Evolutionary conservation across 2,888 invertebrate genomes (phyloP), one percentile per base, ranked within the genome.

Genomic region (Calliopum simillimum): DNA sequence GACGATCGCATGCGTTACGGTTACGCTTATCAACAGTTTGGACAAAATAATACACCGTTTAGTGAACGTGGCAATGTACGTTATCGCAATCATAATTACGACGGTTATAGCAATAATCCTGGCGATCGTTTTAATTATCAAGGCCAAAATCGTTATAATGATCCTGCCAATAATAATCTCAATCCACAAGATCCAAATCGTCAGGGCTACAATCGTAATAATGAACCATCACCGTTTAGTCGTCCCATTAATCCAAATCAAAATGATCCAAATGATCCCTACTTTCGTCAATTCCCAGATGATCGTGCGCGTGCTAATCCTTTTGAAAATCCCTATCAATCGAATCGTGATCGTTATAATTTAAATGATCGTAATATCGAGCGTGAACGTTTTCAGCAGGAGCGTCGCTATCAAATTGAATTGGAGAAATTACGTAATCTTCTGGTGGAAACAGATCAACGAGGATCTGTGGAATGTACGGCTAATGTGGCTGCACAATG

Each of bases 401-500:
- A 86, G 79, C 82, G 82, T 61, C 82, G 81, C 46, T 82, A 82
- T 71, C 83, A 84, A 70, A 78, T 82, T 44, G 86, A 86, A 75
- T 75, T 83, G 74, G 86, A 86, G 49, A 85, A 82, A 63, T 59
- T 86, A 43, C 80, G 84, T 2, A 81, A 89, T 73, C 88, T 93
- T 53, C 82, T 95, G 74, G 88, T 90, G 55, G 91, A 92, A 72
- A 88, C 94, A 33, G 95, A 95, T 82, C 89, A 91, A 43, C 90
- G 92, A 79, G 91, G 94, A 12, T 92, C 94, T 0, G 91, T 92
- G 81, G 92, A 94, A 84, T 95, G 95, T 80, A 93, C 93, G 0
- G 91, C 91, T 64, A 95, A 95, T 84, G 95, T 95, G n/a, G 92
- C 91, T 0, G 93, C 94, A 1, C 95, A 95, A 81, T 95, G 95